Conservation (phyloP, 2,888 invertebrate species). For the Trachelus troglodyta region DNA sequence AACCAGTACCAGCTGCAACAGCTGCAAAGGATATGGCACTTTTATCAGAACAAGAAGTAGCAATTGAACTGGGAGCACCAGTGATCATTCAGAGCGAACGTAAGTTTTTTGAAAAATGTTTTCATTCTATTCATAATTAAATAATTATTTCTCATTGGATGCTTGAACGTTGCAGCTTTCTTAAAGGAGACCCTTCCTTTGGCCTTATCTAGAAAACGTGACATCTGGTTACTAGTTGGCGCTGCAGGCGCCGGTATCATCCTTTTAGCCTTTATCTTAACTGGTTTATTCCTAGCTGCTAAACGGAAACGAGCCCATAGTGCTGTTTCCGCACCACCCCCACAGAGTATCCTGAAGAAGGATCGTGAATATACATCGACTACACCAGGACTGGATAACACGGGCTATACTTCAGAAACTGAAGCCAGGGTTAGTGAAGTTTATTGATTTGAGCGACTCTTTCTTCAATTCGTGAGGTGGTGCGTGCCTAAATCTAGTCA, state of each 20-base stretch:
- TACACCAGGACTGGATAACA: conserved; percentile 52
- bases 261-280: conserved; percentile 66
- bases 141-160: conserved; percentile 3
- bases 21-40: conserved; percentile 87
- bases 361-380: conserved; percentile 48
- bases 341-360: conserved; percentile 48
- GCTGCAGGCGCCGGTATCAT: conserved; percentile 73
- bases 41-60: conserved; percentile 82
- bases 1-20: conserved; percentile 82
- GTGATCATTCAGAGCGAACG: conserved; percentile 88
- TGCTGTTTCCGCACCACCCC: conserved; percentile 49
- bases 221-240: conserved; percentile 75
- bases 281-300: conserved; percentile 46
- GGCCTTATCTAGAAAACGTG: conserved; percentile 69
- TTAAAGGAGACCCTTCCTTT: conserved; percentile 75
- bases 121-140: not conserved
- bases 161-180: conserved; percentile 70
- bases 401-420: conserved; percentile 57
- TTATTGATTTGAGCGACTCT: conserved; percentile 4
- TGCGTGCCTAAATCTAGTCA: not conserved
- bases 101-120: conserved; percentile 67
- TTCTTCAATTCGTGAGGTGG: not conserved
- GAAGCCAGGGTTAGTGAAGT: conserved; percentile 49
- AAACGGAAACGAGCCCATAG: conserved; percentile 58
- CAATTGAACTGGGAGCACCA: conserved; percentile 78